phyloP scores from a whole-genome alignment of 2,113 vertebrate species.

The Anhinga rufa region DNA sequence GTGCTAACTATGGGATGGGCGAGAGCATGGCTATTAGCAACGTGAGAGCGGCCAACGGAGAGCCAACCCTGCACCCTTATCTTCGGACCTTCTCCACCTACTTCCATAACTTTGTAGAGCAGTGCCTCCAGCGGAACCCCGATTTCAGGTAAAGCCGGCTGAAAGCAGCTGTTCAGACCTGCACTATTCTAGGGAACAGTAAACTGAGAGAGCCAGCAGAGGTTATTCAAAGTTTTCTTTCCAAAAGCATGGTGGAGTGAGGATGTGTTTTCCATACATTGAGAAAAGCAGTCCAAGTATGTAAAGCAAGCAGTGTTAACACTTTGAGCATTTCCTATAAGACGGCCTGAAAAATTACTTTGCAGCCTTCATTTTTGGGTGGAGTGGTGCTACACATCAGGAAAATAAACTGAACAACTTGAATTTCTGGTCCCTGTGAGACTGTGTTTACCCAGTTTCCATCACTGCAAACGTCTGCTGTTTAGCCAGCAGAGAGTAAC shows the following conservation, averaged over 20 bases:
- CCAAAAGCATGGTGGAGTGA: rapidly evolving
- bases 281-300: not conserved
- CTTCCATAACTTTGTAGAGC: slow-evolving; percentile 93
- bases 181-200: rapidly evolving
- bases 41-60: slow-evolving; percentile 83
- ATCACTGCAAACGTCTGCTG: not conserved
- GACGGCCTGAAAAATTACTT: not conserved
- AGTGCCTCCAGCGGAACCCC: slow-evolving; percentile 90
- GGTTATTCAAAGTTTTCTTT: not conserved
- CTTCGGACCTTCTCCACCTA: slow-evolving; percentile 89
- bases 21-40: slow-evolving; percentile 76
- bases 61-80: slow-evolving; percentile 86
- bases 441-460: rapidly evolving
- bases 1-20: slow-evolving; percentile 80
- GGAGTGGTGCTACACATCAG: not conserved
- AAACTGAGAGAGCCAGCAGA: not conserved
- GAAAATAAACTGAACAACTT: not conserved
- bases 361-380: not conserved
- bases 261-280: not conserved
- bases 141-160: slow-evolving; percentile 78
- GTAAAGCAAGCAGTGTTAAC: not conserved
- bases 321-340: rapidly evolving
- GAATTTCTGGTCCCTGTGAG: not conserved
- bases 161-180: not conserved
- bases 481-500: not conserved